A percentile compares a stretch with the other conserved stretches of the same genome.
Conservation (phyloP, 2,797 vertebrate species). For the Rhodeus uyekii region DNA sequence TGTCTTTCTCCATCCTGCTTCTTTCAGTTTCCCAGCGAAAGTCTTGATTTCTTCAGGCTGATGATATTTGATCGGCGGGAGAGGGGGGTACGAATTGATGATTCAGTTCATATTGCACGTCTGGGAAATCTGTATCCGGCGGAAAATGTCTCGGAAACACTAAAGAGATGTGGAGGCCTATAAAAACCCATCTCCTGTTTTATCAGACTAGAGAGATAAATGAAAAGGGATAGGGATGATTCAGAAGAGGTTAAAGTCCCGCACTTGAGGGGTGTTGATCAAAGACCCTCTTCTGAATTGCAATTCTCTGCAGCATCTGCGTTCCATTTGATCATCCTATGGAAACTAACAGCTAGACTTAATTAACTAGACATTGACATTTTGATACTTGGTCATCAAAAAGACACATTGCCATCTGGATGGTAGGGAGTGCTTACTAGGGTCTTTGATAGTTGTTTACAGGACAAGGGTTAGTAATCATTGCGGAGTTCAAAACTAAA, state of each 20-base stretch:
- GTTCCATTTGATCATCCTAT: neutral
- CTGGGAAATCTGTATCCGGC: slow-evolving; percentile 20
- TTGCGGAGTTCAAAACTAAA: neutral
- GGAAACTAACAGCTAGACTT: slow-evolving; percentile 1
- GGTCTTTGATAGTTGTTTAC: neutral
- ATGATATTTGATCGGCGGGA: slow-evolving; percentile 54
- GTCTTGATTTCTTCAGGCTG: slow-evolving; percentile 51
- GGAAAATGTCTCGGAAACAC: slow-evolving; percentile 22
- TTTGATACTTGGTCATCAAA: neutral
- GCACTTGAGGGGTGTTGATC: slow-evolving; percentile 15
- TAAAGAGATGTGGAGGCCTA: slow-evolving; percentile 21
- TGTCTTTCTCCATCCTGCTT: slow-evolving; percentile 38
- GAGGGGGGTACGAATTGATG: slow-evolving; percentile 34
- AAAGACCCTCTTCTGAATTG: slow-evolving; percentile 4
- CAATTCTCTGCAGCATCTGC: neutral
- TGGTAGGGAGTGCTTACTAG: too few relatives aligned
- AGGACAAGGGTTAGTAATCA: neutral
- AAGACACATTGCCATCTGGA: neutral
- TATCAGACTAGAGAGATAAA: slow-evolving; percentile 28
- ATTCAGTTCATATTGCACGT: slow-evolving; percentile 46
- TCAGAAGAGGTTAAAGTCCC: slow-evolving; percentile 34
- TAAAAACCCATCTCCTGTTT: slow-evolving; percentile 35
- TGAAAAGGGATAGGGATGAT: slow-evolving; percentile 37
- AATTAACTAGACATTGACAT: slow-evolving; percentile 1
- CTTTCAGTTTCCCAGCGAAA: slow-evolving; percentile 30